Evolutionary conservation across 2,888 invertebrate genomes (phyloP).

Genomic region (Plemyria rubiginata): DNA sequence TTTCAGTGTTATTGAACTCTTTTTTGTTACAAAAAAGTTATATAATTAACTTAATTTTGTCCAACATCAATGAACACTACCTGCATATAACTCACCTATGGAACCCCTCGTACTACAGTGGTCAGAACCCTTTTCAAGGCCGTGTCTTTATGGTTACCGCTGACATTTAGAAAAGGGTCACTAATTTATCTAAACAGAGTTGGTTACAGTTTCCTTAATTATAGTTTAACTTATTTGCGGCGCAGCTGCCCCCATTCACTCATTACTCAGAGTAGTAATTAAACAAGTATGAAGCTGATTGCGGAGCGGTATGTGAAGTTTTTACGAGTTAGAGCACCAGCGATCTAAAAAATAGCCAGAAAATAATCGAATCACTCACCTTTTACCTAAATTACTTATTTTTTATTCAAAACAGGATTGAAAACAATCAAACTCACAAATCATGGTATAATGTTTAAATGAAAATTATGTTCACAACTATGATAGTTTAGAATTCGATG

Average conservation of each 20-base stretch:
- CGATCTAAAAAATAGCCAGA: too few relatives aligned
- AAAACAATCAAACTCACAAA: too few relatives aligned
- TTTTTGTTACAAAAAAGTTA: too few relatives aligned
- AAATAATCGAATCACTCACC: too few relatives aligned
- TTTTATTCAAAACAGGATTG: too few relatives aligned
- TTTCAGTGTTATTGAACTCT: too few relatives aligned
- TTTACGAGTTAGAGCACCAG: not conserved
- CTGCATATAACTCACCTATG: conserved; percentile 53
- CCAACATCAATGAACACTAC: not conserved
- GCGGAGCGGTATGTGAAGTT: not conserved
- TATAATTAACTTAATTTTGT: too few relatives aligned
- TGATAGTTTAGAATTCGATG: too few relatives aligned
- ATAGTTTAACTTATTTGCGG: conserved; percentile 80
- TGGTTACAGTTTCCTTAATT: conserved; percentile 71
- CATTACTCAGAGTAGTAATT: conserved; percentile 40
- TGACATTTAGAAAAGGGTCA: conserved; percentile 82
- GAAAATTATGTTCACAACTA: too few relatives aligned
- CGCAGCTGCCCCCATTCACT: conserved; percentile 55
- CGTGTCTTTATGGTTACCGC: conserved; percentile 68
- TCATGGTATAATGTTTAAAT: too few relatives aligned
- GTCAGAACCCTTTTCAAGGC: conserved; percentile 69
- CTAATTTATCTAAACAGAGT: conserved; percentile 80
- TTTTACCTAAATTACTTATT: too few relatives aligned
- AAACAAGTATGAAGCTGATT: conserved; percentile 18
- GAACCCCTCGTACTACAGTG: conserved; percentile 54